Base-by-base conservation (phyloP, 23 tunicate species). In the Trididemnum clinides region DNA sequence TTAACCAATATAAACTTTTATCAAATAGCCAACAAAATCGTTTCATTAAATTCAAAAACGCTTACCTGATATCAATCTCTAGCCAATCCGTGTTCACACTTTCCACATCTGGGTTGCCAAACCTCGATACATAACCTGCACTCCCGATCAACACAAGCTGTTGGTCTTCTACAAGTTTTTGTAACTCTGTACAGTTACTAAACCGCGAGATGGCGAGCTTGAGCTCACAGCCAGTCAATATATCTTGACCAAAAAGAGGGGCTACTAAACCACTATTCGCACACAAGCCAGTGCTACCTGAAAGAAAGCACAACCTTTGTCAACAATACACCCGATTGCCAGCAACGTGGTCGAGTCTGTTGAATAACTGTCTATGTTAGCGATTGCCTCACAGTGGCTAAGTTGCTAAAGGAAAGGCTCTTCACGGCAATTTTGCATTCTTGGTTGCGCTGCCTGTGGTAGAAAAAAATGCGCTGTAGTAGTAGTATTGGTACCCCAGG, bases 161-260 rank as follows among this genome's bases (percentile, higher is more conserved):
- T 36, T 83, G 77, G 1, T 51, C 75, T 69, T 92, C 91, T 3
- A 92, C 88, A 21, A 33, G 12, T 5, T 51, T 38, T 12, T 88
- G 88, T 28, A 87, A 39, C 7, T 51, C 39, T 10, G 85, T 57
- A 81, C 97, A 92, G 30, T 87, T 37, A 39, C 4, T 33, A 29
- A 76, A 82, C 21, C 57, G 62, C 4, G 69, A 26, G 72, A 28
- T 31, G 0, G 91, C 33, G n/a, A 81, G 28, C 31, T 85, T 57
- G 23, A 89, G 66, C 38, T 51, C 31, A 51, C 97, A 92, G 2
- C 97, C 97, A 6, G 91, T 54, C 12, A 78, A 3, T 19, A 33
- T 3, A 35, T 92, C 88, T 31, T 62, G 75, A 26, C 97, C 91
- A 80, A 87, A 92, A 10, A 20, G 33, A 25, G 97, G 97, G 28